Conservation (phyloP, 2,888 invertebrate genomes). For the Zygothrica quintamaculata region DNA sequence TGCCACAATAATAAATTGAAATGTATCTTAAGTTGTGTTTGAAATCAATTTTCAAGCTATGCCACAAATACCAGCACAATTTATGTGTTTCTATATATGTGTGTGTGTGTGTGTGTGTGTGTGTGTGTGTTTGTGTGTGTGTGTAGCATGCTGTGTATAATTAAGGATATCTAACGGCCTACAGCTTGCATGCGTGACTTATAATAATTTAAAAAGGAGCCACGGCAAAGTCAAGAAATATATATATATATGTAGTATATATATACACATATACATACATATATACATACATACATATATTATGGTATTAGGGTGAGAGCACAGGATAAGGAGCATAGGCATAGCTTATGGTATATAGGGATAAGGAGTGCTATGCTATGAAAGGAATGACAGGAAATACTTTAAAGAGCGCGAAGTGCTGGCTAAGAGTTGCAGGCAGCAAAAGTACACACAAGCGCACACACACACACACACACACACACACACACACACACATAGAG, state of each 20-base stretch:
- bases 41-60: too few relatives aligned
- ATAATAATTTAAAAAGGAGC: conserved; percentile 49
- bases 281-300: too few relatives aligned
- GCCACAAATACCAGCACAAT: too few relatives aligned
- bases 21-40: too few relatives aligned
- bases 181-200: conserved; percentile 71
- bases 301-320: conserved; percentile 70
- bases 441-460: conserved; percentile 9
- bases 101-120: neutral
- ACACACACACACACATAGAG: conserved; percentile 30
- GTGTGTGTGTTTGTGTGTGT: neutral
- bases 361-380: neutral
- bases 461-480: conserved; percentile 27
- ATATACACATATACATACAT: too few relatives aligned
- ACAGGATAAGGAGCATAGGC: conserved; percentile 35
- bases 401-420: conserved; percentile 32
- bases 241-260: too few relatives aligned
- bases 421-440: conserved; percentile 42
- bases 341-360: neutral
- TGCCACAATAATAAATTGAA: too few relatives aligned
- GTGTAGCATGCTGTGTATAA: conserved; percentile 47
- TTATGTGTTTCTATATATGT: too few relatives aligned
- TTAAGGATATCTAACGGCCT: conserved; percentile 68
- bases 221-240: conserved; percentile 63
- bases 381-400: conserved; percentile 52